Base-by-base conservation (phyloP, 2,797 vertebrate species). In the Tokudaia muenninki region DNA sequence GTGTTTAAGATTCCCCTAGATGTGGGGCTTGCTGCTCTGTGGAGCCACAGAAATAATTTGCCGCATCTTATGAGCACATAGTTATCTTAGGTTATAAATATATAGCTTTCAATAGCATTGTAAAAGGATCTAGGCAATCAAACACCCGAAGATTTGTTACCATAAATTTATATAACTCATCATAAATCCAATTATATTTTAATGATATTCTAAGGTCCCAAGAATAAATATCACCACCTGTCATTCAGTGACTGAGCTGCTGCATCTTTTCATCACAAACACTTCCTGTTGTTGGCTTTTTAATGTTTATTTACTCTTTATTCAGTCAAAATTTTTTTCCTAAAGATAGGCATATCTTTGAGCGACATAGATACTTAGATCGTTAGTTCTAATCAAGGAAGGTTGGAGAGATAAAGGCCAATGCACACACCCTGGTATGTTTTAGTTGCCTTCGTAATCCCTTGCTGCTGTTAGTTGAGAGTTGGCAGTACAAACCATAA, bases 71-170 rank as follows among this genome's bases (percentile, higher is more conserved):
- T 89, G 29, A 90, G 47, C n/a, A 92, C 2, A 5, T 88, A 44
- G 16, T 4, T 92, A 84, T 93, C 88, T 72, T 94, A 47, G 19
- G 0, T 26, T 87, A 0, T 94, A 92, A 52, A 80, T 95, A 52
- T 72, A 0, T 93, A 67, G 29, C 84, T 94, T 96, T 90, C 31
- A 55, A 0, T 84, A 88, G 63, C 88, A 59, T 21, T 86, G 17
- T 83, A 78, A 91, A 94, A 89, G 67, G 82, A 90, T 95, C 83
- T 84, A 31, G 34, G 82, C 91, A n/a, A 59, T 67, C 67, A 95
- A 72, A 81, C 44, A 74, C 67, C 41, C 14, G 75, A 26, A 81
- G 17, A 72, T 81, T 57, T 47, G 61, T 70, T 87, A n/a, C 52
- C 88, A 88, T 92, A 91, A 24, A 79, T 81, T 86, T 88, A 41